A percentile compares a stretch with the other conserved stretches of the same genome.
phyloP scores from a whole-genome alignment of 2,888 invertebrate species.

The Diplolepis rosae region DNA sequence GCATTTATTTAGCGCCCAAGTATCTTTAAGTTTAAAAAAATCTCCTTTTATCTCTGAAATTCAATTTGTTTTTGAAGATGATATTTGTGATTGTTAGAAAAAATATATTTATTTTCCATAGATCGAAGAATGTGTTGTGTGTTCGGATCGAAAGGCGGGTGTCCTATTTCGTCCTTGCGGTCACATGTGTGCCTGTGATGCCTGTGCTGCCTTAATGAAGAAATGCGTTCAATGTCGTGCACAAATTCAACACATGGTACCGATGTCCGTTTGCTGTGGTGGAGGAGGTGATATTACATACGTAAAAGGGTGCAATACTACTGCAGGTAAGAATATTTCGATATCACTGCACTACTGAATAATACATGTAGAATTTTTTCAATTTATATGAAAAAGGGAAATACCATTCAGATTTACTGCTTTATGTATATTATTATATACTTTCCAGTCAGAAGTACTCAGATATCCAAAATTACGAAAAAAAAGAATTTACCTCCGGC shows the following conservation, averaged over 20 bases:
- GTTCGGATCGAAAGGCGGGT: conserved; percentile 93
- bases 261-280: conserved; percentile 77
- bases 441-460: conserved; percentile 5
- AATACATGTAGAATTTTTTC: not conserved
- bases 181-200: conserved; percentile 94
- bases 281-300: conserved; percentile 66
- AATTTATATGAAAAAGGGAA: conserved; percentile 11
- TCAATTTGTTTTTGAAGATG: too few relatives aligned
- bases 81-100: not conserved
- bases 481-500: too few relatives aligned
- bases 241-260: conserved; percentile 84
- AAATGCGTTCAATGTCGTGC: conserved; percentile 97
- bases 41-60: too few relatives aligned
- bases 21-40: too few relatives aligned
- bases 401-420: not conserved
- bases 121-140: conserved; percentile 97
- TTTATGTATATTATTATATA: conserved; percentile 28
- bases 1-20: too few relatives aligned
- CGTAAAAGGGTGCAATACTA: conserved; percentile 61
- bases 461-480: too few relatives aligned
- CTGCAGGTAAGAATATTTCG: conserved; percentile 52
- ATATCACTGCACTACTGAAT: conserved; percentile 27
- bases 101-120: conserved; percentile 67
- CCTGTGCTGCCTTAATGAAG: conserved; percentile 96
- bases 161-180: conserved; percentile 96